Percentiles rank a stretch among this genome's conserved stretches.
Evolutionary conservation across 1,140 invertebrate genomes (phyloP).

Genomic region (Acromyrmex echinatior): DNA sequence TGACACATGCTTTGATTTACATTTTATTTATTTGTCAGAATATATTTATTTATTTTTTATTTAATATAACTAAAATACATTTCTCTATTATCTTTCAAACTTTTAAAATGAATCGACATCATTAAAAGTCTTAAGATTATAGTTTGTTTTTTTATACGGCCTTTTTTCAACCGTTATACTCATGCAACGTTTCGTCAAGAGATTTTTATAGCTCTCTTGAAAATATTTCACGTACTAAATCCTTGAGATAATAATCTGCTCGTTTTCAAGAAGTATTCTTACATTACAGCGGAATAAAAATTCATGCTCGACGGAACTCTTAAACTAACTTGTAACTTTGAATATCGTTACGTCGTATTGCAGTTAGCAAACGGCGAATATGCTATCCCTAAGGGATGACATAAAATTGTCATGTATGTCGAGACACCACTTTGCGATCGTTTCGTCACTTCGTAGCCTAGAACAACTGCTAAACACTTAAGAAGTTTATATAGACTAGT

Average conservation of each 20-base stretch:
- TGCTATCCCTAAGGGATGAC: constrained; percentile 32
- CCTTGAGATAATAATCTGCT: constrained; percentile 49
- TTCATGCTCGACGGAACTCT: constrained; percentile 1
- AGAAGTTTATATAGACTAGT: constrained; percentile 43
- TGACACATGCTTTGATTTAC: not conserved
- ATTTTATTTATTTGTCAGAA: not conserved
- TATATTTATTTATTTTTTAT: not conserved
- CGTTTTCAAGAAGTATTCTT: constrained; percentile 43
- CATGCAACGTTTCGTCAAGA: not conserved
- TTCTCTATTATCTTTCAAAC: not conserved
- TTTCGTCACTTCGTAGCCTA: constrained; percentile 34
- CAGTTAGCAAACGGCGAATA: constrained; percentile 21
- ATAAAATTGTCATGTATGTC: constrained; percentile 52
- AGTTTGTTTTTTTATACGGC: constrained; percentile 25
- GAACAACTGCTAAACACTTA: constrained; percentile 48
- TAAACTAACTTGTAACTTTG: constrained; percentile 40
- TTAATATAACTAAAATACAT: not conserved
- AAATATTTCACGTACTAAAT: constrained; percentile 61
- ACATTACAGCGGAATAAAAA: constrained; percentile 53
- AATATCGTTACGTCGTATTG: constrained; percentile 42
- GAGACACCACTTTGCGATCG: constrained; percentile 42
- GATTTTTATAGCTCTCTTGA: constrained; percentile 56
- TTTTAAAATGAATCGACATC: constrained; percentile 4
- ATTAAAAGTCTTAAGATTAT: constrained; percentile 13
- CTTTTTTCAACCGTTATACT: not conserved